A percentile compares a stretch with the other conserved stretches of the same genome.
phyloP scores from a whole-genome alignment of 2,113 vertebrate genomes.

The Daboia siamensis region DNA sequence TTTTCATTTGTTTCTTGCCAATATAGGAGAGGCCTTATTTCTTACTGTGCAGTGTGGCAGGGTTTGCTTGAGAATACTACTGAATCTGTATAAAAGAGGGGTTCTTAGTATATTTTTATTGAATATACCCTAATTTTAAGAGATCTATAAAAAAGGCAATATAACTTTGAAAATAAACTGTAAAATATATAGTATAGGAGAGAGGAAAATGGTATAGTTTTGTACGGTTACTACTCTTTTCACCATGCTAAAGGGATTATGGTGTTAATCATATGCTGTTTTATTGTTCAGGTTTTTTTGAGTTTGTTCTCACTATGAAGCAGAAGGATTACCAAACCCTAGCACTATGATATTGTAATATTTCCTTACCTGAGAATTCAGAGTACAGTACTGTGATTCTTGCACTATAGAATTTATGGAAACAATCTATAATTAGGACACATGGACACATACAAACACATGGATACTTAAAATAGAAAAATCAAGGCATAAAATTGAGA shows the following conservation, averaged over 20 bases:
- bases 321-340: conserved; percentile 58
- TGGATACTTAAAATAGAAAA: conserved; percentile 39
- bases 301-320: conserved; percentile 54
- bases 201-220: conserved; percentile 60
- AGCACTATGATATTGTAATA: conserved; percentile 21
- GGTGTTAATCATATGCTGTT: conserved; percentile 62
- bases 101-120: conserved; percentile 75
- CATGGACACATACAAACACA: conserved; percentile 17
- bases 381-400: conserved; percentile 60
- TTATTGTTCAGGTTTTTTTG: conserved; percentile 61
- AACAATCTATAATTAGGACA: conserved; percentile 59
- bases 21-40: conserved; percentile 91
- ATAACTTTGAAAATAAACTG: conserved; percentile 73
- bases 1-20: conserved; percentile 79
- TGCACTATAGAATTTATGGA: conserved; percentile 72
- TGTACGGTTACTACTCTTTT: conserved; percentile 65
- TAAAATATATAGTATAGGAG: conserved; percentile 68
- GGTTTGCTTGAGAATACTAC: conserved; percentile 90
- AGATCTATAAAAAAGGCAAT: conserved; percentile 78
- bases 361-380: conserved; percentile 35
- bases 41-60: conserved; percentile 84
- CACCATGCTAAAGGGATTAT: conserved; percentile 65
- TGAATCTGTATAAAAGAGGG: conserved; percentile 90
- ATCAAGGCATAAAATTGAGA: conserved; percentile 19
- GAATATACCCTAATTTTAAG: conserved; percentile 78